Percentiles rank a stretch among this genome's conserved stretches.
Conservation (phyloP, 2,888 invertebrate genomes). For the Andrena haemorrhoa region DNA sequence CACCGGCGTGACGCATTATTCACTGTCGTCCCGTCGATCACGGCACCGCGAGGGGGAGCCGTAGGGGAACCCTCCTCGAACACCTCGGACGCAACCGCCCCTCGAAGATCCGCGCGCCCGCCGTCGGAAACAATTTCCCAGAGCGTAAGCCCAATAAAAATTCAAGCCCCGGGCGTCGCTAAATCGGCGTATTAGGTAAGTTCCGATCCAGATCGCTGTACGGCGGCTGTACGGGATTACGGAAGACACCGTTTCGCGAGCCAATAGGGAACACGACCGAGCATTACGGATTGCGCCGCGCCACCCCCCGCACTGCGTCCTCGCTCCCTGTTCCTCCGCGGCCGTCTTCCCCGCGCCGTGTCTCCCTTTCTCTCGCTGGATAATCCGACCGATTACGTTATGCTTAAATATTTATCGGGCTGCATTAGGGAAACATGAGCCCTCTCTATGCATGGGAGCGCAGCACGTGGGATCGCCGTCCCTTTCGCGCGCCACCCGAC, state of each 20-base stretch:
- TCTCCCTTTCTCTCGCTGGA: conserved; percentile 67
- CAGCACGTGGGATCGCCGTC: conserved; percentile 82
- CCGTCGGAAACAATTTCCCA: conserved; percentile 42
- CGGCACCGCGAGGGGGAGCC: too few species aligned
- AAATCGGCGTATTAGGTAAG: conserved; percentile 63
- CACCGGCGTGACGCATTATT: too few species aligned
- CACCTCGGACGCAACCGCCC: background rate
- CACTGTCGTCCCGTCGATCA: too few species aligned
- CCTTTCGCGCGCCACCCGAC: conserved; percentile 69
- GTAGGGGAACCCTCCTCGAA: too few species aligned
- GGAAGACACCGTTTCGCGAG: conserved; percentile 79
- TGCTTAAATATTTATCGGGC: conserved; percentile 84
- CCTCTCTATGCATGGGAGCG: conserved; percentile 83
- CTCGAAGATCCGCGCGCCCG: conserved; percentile 11
- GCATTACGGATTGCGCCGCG: conserved; percentile 71
- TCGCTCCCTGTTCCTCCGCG: conserved; percentile 17
- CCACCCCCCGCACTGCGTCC: conserved; percentile 23
- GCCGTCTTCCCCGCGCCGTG: conserved; percentile 46
- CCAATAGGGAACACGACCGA: conserved; percentile 72
- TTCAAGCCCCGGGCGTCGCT: conserved; percentile 36
- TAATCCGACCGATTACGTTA: conserved; percentile 84
- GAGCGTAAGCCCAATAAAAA: conserved; percentile 45
- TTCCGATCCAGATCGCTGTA: conserved; percentile 71
- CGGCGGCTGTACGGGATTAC: conserved; percentile 76
- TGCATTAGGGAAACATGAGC: conserved; percentile 84